Conservation (phyloP, 2,888 invertebrate genomes). For the Dynastes hyllus region DNA sequence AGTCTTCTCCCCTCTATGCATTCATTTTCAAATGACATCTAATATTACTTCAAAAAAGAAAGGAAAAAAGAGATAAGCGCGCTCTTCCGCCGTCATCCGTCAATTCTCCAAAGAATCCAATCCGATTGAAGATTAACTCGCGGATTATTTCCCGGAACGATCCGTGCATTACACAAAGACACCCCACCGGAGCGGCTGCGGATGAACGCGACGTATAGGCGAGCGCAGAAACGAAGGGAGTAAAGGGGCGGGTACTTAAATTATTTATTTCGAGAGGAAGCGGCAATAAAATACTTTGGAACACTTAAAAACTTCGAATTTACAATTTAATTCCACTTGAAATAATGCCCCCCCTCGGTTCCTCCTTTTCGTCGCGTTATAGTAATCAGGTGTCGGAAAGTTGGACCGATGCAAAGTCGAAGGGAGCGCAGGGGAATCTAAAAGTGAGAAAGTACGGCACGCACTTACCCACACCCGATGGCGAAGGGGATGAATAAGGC, state of each 20-base stretch:
- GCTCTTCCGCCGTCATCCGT: constrained; percentile 20
- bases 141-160: constrained; percentile 44
- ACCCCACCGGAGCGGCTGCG: constrained; percentile 24
- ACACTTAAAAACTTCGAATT: constrained; percentile 66
- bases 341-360: constrained; percentile 60
- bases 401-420: constrained; percentile 11
- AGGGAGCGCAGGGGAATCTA: neutral
- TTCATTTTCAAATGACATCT: constrained; percentile 11
- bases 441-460: constrained; percentile 46
- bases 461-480: constrained; percentile 46
- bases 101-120: constrained; percentile 41
- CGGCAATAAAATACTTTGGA: constrained; percentile 61
- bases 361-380: constrained; percentile 17
- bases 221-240: neutral
- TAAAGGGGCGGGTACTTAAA: constrained; percentile 31
- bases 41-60: constrained; percentile 28
- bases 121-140: constrained; percentile 43
- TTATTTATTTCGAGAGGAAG: constrained; percentile 44
- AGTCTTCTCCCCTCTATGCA: neutral
- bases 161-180: constrained; percentile 40
- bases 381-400: constrained; percentile 54
- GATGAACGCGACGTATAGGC: constrained; percentile 13
- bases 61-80: neutral
- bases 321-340: constrained; percentile 66
- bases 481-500: constrained; percentile 33